These are phyloP conservation scores for Quiscalus mexicanus DNA, from an alignment of 2,113 vertebrate genomes.

Conservation along the genomic window DNA sequence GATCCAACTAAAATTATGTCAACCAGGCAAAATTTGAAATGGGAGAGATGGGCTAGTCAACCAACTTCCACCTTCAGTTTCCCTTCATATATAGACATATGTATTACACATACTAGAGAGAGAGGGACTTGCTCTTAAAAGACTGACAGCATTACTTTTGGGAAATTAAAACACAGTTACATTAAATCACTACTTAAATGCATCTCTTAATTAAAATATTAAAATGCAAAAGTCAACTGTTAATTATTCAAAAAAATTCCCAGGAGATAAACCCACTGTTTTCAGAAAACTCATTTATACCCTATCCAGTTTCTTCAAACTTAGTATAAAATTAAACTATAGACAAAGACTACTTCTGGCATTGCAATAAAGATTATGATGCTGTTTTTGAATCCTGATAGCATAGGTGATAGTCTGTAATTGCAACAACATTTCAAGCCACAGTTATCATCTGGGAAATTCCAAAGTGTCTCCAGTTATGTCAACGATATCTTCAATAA, in stretches of 20 bases:
- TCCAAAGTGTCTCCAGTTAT: neutral
- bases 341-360: neutral
- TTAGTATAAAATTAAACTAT: neutral
- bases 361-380: neutral
- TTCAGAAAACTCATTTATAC: neutral
- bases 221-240: neutral
- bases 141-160: neutral
- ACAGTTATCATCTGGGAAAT: neutral
- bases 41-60: neutral
- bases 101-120: neutral
- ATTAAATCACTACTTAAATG: neutral
- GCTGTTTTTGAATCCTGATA: neutral
- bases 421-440: neutral
- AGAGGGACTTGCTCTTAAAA: neutral
- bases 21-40: neutral
- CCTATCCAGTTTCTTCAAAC: neutral
- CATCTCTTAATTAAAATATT: neutral
- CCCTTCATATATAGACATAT: neutral
- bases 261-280: neutral
- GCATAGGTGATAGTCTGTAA: neutral
- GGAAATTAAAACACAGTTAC: neutral
- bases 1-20: neutral
- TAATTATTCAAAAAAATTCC: neutral
- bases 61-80: neutral
- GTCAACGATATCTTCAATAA: neutral